These are phyloP conservation scores for Erythrolamprus reginae DNA, from an alignment of 2,113 vertebrate genomes.

Conservation along the genomic window DNA sequence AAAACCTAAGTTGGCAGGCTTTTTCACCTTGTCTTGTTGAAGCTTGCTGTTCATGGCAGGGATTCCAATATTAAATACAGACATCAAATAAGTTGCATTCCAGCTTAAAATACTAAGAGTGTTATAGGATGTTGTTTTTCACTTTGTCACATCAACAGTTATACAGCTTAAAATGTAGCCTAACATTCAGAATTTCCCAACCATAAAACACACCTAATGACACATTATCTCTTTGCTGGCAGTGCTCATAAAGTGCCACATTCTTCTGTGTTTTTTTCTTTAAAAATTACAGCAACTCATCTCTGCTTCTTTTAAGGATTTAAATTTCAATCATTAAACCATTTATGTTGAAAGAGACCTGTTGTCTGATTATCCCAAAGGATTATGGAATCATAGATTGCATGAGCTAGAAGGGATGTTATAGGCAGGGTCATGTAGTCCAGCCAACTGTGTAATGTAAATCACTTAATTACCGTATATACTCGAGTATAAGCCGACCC, in stretches of 20 bases:
- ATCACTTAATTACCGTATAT: background rate
- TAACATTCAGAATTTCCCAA: conserved; percentile 5
- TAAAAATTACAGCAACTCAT: background rate
- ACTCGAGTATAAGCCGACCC: too few species aligned
- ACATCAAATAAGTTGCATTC: conserved; percentile 17
- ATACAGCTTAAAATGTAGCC: background rate
- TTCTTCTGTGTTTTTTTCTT: background rate
- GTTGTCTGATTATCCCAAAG: background rate
- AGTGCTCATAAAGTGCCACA: background rate
- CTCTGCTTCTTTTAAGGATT: background rate
- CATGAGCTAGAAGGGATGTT: background rate
- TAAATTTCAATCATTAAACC: background rate
- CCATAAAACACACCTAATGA: conserved; percentile 3
- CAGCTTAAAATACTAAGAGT: conserved; percentile 36
- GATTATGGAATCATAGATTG: background rate
- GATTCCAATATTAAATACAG: conserved; percentile 37
- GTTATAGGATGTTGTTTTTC: conserved; percentile 34
- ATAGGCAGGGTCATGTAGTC: background rate
- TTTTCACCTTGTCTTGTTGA: conserved; percentile 30
- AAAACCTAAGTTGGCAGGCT: conserved; percentile 33
- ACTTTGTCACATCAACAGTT: conserved; percentile 10
- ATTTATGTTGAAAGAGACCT: background rate
- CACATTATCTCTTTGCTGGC: background rate
- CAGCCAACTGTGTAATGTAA: background rate
- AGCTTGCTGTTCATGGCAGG: conserved; percentile 23